Evolutionary conservation across 2,113 vertebrate species (phyloP), one percentile per base, ranked within the genome.

Genomic region (Spermophilus dauricus): DNA sequence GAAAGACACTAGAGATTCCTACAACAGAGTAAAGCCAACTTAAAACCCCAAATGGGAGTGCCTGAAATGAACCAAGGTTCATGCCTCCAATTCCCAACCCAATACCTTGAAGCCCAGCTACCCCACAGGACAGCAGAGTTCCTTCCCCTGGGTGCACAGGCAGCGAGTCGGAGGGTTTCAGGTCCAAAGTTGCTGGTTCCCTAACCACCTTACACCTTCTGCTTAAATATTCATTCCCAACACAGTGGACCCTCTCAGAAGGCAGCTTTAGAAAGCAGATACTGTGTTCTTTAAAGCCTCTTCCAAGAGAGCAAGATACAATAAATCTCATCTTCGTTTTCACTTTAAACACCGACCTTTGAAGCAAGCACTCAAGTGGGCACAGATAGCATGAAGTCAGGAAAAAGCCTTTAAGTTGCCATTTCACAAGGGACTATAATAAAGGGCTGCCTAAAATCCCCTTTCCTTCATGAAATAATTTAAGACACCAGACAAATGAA

Each of bases 61-160:
- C 65, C n/a, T 2, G 8, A 77, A 76, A 53, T 30, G 51, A 1
- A n/a, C 2, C 34, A 13, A 65, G 58, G 30, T 80, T 78, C 56
- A 26, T 39, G 89, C 37, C 34, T 53, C 34, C 5, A 18, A 6
- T 48, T 80, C 42, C 77, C 58, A 61, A 56, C 16, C 34, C 0
- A 32, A 37, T 61, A 37, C 48, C 13, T 48, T 45, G 4, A 78
- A 18, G 24, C 45, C 30, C 45, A n/a, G 12, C 4, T 9, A 34
- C 39, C 20, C 10, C 48, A 61, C 26, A 16, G 22, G 80, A 45
- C 17, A 73, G 10, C 61, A n/a, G 4, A 51, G 37, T 45, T 76
- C 14, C 65, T 20, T 20, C 9, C 1, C 0, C 5, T 13, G 20
- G 37, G 12, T 39, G 11, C 22, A 30, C 0, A 3, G 8, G 16